Conservation (phyloP, 2,888 invertebrate genomes). For the Leptopilina drosophilae region DNA sequence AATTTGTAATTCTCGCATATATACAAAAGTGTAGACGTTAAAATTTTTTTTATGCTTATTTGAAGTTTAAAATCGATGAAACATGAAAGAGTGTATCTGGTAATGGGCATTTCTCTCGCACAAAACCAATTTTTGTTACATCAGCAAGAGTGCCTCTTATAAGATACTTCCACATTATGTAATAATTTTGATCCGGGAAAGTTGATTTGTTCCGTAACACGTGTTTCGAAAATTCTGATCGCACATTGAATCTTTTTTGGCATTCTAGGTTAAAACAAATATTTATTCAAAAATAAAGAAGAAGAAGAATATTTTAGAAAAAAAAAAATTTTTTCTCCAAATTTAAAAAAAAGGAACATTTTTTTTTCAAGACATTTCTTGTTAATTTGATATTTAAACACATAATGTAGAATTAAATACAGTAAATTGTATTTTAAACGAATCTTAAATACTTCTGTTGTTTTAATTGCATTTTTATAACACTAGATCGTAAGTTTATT, state of each 20-base stretch:
- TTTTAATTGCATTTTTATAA: no score
- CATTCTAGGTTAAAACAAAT: constrained; percentile 27
- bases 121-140: constrained; percentile 37
- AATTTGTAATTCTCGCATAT: no score
- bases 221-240: constrained; percentile 37
- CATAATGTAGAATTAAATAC: no score
- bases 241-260: constrained; percentile 2
- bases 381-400: not conserved
- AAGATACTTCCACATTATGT: constrained; percentile 36
- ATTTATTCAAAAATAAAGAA: not conserved
- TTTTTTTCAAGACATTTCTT: no score
- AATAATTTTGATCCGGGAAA: constrained; percentile 31
- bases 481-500: no score
- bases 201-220: constrained; percentile 36
- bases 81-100: constrained; percentile 4
- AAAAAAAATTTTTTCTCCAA: not conserved
- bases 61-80: no score
- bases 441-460: no score
- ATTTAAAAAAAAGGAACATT: not conserved
- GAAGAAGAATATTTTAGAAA: not conserved
- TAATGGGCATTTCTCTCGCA: constrained; percentile 31
- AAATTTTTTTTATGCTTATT: no score
- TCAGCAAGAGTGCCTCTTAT: constrained; percentile 33
- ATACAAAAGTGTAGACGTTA: no score
- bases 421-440: no score